Base-by-base conservation (phyloP, 1,140 invertebrate genomes). In the Cyrtorhinus lividipennis region DNA sequence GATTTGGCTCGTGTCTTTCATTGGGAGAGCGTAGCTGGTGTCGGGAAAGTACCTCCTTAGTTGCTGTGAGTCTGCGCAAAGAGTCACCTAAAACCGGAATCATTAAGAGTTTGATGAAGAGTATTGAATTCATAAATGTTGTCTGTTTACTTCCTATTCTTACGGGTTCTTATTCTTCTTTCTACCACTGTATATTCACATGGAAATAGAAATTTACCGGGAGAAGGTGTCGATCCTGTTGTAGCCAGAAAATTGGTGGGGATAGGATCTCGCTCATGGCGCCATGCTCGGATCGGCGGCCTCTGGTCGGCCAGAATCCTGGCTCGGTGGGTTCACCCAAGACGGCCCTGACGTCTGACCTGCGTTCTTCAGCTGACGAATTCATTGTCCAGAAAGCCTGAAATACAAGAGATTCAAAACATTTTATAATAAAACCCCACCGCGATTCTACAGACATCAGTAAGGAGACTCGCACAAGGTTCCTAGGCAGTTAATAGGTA, bases 231-330 rank as follows among this genome's bases (percentile, higher is more conserved):
- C 20, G 48, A 20, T 12, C 20, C 5, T 53, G 48, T 20, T 53
- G 48, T 5, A 53, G 8, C 48, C 48, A 53, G 20, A 53, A 53
- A 20, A 53, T 10, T 5, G 10, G 12, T 12, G 59, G 24, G 15
- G 25, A 23, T 20, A 18, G 27, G 3, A 27, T 25, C 8, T 30
- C 25, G 26, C 8, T 15, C 13, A 23, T 13, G 23, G 22, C 12
- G 15, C 27, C 58, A 15, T 15, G 5, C 10, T 20, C 48, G 24
- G 24, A 26, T 2, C 63, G 59, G 3, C 63, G 59, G n/a, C 63
- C 63, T 38, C 63, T 24, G 10, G 23, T 57, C 8, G 63, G 63
- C 63, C 63, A 64, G 20, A 64, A 61, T 23, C 59, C 63, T 30
- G 63, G 59, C 26, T 64, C 59, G 5, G 56, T 8, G 1, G 24